These are phyloP conservation scores for Vespertilio murinus DNA, from an alignment of 2,797 vertebrate species.

Conservation along the genomic window DNA sequence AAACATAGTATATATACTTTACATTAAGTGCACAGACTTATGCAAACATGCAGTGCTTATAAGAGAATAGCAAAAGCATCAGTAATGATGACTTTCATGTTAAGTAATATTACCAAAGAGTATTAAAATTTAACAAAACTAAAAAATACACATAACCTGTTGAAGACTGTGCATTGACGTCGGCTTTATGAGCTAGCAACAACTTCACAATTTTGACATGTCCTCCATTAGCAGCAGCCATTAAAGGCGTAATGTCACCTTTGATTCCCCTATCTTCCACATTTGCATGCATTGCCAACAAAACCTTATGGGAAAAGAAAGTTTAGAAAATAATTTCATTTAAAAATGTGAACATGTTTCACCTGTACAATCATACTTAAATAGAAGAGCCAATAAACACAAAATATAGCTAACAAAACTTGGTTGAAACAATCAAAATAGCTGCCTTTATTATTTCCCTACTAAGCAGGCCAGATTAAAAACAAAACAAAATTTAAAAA, in stretches of 20 bases:
- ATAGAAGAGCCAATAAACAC: accelerated
- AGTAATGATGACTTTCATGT: neutral
- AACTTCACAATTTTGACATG: conserved; percentile 90
- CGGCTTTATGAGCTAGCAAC: conserved; percentile 90
- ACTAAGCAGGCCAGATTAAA: neutral
- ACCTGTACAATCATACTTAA: neutral
- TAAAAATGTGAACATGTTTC: neutral
- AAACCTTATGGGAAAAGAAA: conserved; percentile 82
- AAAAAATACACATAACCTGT: conserved; percentile 81
- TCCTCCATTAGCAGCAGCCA: conserved; percentile 90
- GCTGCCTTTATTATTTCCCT: neutral
- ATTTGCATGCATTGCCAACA: conserved; percentile 90
- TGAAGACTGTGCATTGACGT: conserved; percentile 89
- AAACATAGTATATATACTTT: neutral
- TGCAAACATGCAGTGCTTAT: neutral
- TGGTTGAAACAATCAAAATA: neutral
- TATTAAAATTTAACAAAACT: neutral
- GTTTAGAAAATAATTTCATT: neutral
- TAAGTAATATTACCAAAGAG: neutral
- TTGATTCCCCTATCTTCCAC: conserved; percentile 90
- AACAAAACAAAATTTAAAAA: neutral
- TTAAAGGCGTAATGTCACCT: conserved; percentile 89
- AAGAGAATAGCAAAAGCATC: neutral
- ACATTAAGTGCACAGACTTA: neutral
- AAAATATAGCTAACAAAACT: accelerated